Percentiles rank a stretch among this genome's conserved stretches.
phyloP scores from a whole-genome alignment of 2,888 invertebrate genomes.

The Cataglyphis livida region DNA sequence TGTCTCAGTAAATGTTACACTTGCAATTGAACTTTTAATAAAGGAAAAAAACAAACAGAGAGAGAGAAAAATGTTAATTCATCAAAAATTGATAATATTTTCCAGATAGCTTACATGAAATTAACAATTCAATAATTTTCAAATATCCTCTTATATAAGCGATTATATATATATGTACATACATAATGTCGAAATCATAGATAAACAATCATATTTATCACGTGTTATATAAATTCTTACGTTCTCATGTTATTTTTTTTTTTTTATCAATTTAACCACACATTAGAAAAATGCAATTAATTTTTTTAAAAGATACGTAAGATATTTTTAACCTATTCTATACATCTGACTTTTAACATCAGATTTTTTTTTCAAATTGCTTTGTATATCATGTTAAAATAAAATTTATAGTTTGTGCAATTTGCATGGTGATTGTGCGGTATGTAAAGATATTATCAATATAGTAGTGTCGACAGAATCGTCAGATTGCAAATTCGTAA shows the following conservation, averaged over 20 bases:
- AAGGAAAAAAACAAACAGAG: not conserved
- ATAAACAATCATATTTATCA: constrained; percentile 25
- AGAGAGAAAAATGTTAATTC: not conserved
- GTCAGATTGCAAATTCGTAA: constrained; percentile 60
- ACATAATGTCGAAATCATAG: constrained; percentile 24
- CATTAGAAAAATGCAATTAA: constrained; percentile 25
- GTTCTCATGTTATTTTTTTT: not conserved
- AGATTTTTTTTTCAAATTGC: constrained; percentile 47
- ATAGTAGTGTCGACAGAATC: constrained; percentile 54
- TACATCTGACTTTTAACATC: constrained; percentile 13
- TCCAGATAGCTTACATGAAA: not conserved
- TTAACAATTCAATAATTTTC: not conserved
- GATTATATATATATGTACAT: not conserved
- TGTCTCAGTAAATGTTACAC: not conserved
- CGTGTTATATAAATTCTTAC: constrained; percentile 30
- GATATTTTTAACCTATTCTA: constrained; percentile 21
- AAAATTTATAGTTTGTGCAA: constrained; percentile 44
- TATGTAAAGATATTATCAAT: constrained; percentile 60
- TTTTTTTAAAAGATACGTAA: constrained; percentile 43
- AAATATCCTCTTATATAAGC: constrained; percentile 6
- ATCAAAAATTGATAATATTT: constrained; percentile 3
- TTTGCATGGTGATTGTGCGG: constrained; percentile 64
- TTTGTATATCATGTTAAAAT: constrained; percentile 34
- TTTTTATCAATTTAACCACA: constrained; percentile 17
- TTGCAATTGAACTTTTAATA: not conserved